phyloP scores from a whole-genome alignment of 1,140 invertebrate genomes.

The Panagrolaimus sp. region DNA sequence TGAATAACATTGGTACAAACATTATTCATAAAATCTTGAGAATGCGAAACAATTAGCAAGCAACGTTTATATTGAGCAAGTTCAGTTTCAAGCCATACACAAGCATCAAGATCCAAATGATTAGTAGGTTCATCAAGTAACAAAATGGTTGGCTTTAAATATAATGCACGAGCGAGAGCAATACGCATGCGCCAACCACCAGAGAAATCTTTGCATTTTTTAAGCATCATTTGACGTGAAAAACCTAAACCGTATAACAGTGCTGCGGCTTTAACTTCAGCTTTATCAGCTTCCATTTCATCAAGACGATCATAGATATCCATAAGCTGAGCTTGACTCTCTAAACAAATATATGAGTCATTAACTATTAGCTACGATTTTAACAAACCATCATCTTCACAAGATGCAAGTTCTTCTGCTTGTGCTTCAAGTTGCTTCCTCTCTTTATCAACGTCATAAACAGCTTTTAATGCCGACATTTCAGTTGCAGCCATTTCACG shows the following conservation, averaged over 20 bases:
- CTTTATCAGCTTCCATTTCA: slow-evolving; percentile 88
- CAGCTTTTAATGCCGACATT: slow-evolving; percentile 79
- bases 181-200: slow-evolving; percentile 84
- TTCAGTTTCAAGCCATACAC: slow-evolving; percentile 98
- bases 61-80: slow-evolving; percentile 91
- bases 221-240: slow-evolving; percentile 79
- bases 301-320: slow-evolving; percentile 96
- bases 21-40: slow-evolving; percentile 98
- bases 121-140: slow-evolving; percentile 67
- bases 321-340: slow-evolving; percentile 87
- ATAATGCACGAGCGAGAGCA: slow-evolving; percentile 73
- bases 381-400: slow-evolving; percentile 73
- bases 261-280: slow-evolving; percentile 82
- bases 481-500: slow-evolving; percentile 92
- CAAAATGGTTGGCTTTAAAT: slow-evolving; percentile 62
- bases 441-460: slow-evolving; percentile 97
- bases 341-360: slow-evolving; percentile 63
- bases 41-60: slow-evolving; percentile 96
- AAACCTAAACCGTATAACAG: slow-evolving; percentile 96
- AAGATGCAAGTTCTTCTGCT: slow-evolving; percentile 78
- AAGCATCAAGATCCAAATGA: slow-evolving; percentile 76
- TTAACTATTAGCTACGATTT: no score
- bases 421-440: slow-evolving; percentile 81
- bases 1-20: slow-evolving; percentile 98
- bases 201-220: slow-evolving; percentile 85